Evolutionary conservation across 2,113 vertebrate species (phyloP).

Genomic region (Psittacula cyanocephala): DNA sequence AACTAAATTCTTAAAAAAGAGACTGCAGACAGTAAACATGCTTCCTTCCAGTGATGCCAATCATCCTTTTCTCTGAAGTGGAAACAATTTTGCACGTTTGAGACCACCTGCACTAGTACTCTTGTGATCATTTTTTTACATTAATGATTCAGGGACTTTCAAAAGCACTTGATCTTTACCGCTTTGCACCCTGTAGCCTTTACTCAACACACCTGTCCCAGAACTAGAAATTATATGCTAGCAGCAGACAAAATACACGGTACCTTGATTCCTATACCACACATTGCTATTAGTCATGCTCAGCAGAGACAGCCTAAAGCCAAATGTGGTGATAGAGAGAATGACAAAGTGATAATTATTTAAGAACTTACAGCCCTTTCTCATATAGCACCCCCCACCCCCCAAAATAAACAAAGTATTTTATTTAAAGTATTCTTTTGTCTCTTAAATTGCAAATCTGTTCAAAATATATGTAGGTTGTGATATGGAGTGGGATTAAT

Average conservation of each 20-base stretch:
- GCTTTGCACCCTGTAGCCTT: background rate
- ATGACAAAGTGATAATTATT: background rate
- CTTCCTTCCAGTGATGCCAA: background rate
- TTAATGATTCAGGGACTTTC: background rate
- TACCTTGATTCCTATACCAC: background rate
- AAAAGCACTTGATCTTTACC: background rate
- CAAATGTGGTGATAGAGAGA: background rate
- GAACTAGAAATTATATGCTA: background rate
- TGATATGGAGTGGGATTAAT: background rate
- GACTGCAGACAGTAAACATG: background rate
- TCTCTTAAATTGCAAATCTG: background rate
- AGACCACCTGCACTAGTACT: background rate
- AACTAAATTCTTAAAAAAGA: background rate
- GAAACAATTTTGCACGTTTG: background rate
- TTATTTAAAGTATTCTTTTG: background rate
- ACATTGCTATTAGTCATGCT: background rate
- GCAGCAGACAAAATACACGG: background rate
- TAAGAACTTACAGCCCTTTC: background rate
- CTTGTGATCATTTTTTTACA: background rate
- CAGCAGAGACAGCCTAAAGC: background rate
- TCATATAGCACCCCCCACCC: background rate
- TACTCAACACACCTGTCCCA: background rate
- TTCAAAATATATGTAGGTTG: background rate
- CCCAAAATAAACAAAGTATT: background rate
- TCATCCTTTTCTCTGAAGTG: background rate